These are phyloP conservation scores for Eupleurogrammus muticus DNA, from an alignment of 2,797 vertebrate genomes.

Conservation along the genomic window DNA sequence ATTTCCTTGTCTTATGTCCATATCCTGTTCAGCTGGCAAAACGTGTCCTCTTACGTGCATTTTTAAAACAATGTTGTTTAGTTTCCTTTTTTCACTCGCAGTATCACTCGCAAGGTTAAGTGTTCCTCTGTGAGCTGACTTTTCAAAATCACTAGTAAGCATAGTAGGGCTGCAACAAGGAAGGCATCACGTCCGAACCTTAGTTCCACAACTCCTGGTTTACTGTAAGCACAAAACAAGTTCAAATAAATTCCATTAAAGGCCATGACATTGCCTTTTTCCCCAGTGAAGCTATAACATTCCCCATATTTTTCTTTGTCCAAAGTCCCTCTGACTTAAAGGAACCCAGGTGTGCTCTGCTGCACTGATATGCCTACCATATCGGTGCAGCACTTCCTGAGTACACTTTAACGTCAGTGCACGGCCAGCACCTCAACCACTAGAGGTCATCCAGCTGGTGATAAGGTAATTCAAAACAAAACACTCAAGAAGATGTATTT, in stretches of 20 bases:
- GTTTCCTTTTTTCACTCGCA: slow-evolving; percentile 27
- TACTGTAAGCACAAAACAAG: neutral
- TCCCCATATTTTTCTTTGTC: neutral
- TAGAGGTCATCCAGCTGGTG: no score
- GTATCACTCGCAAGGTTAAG: slow-evolving; percentile 19
- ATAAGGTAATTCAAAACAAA: neutral
- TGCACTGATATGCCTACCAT: neutral
- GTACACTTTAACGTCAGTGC: neutral
- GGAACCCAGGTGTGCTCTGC: neutral
- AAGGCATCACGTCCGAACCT: neutral
- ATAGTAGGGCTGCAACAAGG: neutral
- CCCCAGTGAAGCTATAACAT: neutral
- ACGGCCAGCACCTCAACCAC: neutral
- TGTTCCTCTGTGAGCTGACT: slow-evolving; percentile 14
- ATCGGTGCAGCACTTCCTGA: neutral
- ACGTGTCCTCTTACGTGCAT: neutral
- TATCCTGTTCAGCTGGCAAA: slow-evolving; percentile 42
- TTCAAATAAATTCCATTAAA: neutral
- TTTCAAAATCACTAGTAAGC: slow-evolving; percentile 24
- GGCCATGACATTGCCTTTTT: no score
- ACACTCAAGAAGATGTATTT: neutral
- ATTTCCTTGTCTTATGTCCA: slow-evolving; percentile 12
- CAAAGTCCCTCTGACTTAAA: neutral
- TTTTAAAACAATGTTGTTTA: slow-evolving; percentile 2
- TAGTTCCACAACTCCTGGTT: neutral